Percentiles rank a stretch among this genome's conserved stretches.
Conservation (phyloP, 2,113 vertebrate genomes). For the Mus musculus region DNA sequence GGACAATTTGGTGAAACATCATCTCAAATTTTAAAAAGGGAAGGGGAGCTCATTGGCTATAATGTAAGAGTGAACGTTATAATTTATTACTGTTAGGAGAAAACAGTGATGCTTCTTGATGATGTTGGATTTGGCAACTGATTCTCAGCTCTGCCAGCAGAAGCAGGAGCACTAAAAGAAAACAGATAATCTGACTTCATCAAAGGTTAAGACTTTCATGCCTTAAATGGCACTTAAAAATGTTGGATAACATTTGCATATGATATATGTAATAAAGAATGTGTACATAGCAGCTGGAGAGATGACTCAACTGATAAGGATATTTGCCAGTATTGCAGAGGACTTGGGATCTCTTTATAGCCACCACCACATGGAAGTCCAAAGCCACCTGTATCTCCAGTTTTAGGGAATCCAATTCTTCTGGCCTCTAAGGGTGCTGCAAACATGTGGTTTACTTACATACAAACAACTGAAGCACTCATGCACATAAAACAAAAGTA, state of each 20-base stretch:
- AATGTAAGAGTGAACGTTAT: constrained; percentile 1
- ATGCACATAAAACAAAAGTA: not conserved
- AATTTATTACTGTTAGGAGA: constrained; percentile 34
- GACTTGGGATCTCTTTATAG: not conserved
- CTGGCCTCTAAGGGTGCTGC: not conserved
- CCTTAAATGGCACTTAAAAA: not conserved
- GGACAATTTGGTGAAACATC: not conserved
- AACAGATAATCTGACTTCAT: not conserved
- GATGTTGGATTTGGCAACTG: not conserved
- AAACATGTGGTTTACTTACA: not conserved
- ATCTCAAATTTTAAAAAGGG: not conserved
- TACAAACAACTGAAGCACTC: not conserved
- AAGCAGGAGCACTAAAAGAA: not conserved
- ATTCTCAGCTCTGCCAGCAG: not conserved
- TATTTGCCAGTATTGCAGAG: not conserved
- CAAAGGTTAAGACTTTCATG: not conserved
- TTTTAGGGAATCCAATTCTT: not conserved
- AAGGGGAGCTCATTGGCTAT: not conserved
- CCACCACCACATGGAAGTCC: not conserved
- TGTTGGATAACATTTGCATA: not conserved
- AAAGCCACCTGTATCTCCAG: not conserved
- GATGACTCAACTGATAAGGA: not conserved
- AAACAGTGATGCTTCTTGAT: constrained; percentile 10
- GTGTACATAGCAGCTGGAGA: not conserved
- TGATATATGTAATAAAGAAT: not conserved